Evolutionary conservation across 2,888 invertebrate species (phyloP).

Genomic region (Sclerodermus sp.): DNA sequence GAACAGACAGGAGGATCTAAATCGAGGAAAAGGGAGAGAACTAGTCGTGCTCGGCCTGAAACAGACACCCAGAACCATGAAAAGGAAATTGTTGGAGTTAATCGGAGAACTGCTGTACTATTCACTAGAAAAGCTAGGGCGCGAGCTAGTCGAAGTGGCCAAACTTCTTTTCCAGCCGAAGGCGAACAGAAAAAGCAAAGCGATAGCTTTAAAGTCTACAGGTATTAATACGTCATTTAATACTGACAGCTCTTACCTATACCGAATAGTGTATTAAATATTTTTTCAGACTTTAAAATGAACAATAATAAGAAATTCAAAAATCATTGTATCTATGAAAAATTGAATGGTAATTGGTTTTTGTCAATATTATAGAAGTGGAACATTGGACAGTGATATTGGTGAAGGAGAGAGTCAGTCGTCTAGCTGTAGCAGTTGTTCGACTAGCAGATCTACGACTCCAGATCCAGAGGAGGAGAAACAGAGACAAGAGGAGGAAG

Average conservation of each 20-base stretch:
- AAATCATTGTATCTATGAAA: no score
- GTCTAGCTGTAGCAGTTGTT: slow-evolving; percentile 54
- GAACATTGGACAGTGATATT: slow-evolving; percentile 51
- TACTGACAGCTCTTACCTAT: no score
- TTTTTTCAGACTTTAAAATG: no score
- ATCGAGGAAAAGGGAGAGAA: slow-evolving; percentile 48
- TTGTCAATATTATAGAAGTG: slow-evolving; percentile 36
- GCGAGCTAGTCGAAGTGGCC: slow-evolving; percentile 57
- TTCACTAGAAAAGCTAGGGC: slow-evolving; percentile 73
- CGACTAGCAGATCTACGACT: slow-evolving; percentile 51
- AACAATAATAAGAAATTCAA: no score
- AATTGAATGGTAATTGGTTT: no score
- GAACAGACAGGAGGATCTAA: slow-evolving; percentile 31
- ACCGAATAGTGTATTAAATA: no score
- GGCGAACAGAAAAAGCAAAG: slow-evolving; percentile 49
- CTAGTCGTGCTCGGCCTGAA: slow-evolving; percentile 42
- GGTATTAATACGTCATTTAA: slow-evolving; percentile 32
- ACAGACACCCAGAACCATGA: slow-evolving; percentile 39
- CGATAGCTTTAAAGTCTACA: slow-evolving; percentile 52
- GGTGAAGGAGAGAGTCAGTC: slow-evolving; percentile 54
- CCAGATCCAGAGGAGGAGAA: slow-evolving; percentile 43
- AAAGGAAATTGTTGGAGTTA: slow-evolving; percentile 58
- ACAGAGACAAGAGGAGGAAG: slow-evolving; percentile 56
- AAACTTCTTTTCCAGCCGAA: slow-evolving; percentile 27
- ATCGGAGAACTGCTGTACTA: slow-evolving; percentile 74